Evolutionary conservation across 2,888 invertebrate genomes (phyloP), one percentile per base, ranked within the genome.

Genomic region (Drosophila fungiperda): DNA sequence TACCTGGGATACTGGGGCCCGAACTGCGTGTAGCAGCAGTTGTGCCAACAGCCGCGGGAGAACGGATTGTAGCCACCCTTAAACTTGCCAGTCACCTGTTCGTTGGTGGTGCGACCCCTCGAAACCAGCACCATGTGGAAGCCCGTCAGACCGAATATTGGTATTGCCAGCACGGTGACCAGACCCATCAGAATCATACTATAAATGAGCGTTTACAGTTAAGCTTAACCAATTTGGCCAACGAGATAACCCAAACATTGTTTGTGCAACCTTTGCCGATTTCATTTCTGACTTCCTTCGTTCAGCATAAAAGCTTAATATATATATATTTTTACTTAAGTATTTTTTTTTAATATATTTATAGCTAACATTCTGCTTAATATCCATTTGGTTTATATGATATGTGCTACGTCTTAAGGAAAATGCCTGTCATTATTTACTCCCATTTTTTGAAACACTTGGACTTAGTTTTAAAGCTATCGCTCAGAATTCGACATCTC

Each of bases 1-100:
- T 94, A 99, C 99, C 98, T 98, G 91, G 99, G 99, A 95, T 97
- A 98, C 94, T 98, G 98, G 65, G 99, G 99, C 80, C 99, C 99
- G 93, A 98, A 99, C 91, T 99, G 96, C 76, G 98, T 96, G 92
- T 98, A 97, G 93, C 97, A 97, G 94, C 99, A 98, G 94, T 99
- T 99, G 92, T 96, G 95, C 95, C 97, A 97, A 93, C 99, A 99
- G 36, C 99, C 99, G 91, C 96, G 95, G 6, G 98, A 98, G 94
- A 99, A 99, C 63, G 99, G 99, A 95, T 99, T 99, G 94, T 98
- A 98, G 45, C 99, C 99, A 64, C 98, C 98, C 92, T 98, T 98
- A 94, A 99, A 99, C 94, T 99, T 99, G 68, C 99, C 99, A 20
- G 99, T 99, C 75, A 99, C 99, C 95, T 99, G 99, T 94, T 99